A percentile compares a stretch with the other conserved stretches of the same genome.
Evolutionary conservation across 2,113 vertebrate genomes (phyloP).

Genomic region (Perca flavescens): DNA sequence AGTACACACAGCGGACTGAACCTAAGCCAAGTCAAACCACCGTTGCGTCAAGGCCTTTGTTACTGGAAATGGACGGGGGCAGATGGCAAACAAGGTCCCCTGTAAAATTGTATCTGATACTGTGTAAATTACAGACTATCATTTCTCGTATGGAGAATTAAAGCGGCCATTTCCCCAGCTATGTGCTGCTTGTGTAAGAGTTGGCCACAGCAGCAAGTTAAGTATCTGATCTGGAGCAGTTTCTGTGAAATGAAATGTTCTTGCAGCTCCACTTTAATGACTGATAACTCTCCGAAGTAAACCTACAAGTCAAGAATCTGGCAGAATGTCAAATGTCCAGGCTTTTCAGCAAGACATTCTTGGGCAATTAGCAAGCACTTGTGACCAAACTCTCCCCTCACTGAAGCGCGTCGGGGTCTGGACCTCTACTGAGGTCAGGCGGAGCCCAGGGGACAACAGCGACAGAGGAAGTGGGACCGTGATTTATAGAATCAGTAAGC

Average conservation of each 20-base stretch:
- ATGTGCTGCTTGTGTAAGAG: conserved; percentile 21
- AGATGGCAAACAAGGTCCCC: conserved; percentile 26
- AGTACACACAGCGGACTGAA: conserved; percentile 38
- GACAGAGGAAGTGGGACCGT: conserved; percentile 43
- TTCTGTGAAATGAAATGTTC: conserved; percentile 39
- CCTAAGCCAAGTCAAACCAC: conserved; percentile 42
- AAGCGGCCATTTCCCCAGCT: background rate
- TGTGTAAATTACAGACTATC: conserved; percentile 17
- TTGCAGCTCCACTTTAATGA: conserved; percentile 33
- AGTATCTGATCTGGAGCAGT: conserved; percentile 21
- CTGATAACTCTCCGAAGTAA: conserved; percentile 51
- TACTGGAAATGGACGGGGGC: conserved; percentile 13
- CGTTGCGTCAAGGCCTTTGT: background rate
- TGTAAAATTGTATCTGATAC: conserved; percentile 21
- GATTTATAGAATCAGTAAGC: conserved; percentile 61
- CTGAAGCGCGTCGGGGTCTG: conserved; percentile 26
- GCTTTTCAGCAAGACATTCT: conserved; percentile 13
- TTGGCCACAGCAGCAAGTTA: conserved; percentile 29
- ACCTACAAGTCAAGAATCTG: conserved; percentile 41
- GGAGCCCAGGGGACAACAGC: conserved; percentile 32
- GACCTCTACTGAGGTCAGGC: conserved; percentile 31
- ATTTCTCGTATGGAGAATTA: conserved; percentile 11
- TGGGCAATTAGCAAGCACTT: conserved; percentile 25
- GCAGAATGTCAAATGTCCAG: conserved; percentile 44
- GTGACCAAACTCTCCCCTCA: conserved; percentile 26